Base-by-base conservation (phyloP, 2,888 invertebrate species). In the Pyrocoelia pectoralis region DNA sequence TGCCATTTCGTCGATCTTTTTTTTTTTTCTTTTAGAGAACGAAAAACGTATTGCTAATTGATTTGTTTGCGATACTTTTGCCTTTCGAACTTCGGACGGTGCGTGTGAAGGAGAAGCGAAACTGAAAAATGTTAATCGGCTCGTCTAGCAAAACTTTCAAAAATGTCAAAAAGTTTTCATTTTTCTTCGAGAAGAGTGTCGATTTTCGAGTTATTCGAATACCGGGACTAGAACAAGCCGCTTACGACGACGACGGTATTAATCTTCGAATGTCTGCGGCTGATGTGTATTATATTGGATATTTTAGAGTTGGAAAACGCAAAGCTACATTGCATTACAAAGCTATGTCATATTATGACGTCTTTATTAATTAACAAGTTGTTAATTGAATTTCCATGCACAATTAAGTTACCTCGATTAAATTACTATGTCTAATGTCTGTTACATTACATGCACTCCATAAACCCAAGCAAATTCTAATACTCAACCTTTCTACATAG, bases 221-320 rank as follows among this genome's bases (percentile, higher is more conserved):
- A 73, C 75, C n/a, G n/a, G n/a, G 70, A 72, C 75, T 74, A 48
- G 40, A 58, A 65, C 68, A 71, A 65, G 73, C 72, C 74, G 76
- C 75, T 76, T 74, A 72, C 73, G 75, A 74, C 74, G 79, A 80
- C 73, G 75, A 74, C 74, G 79, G 79, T 79, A 80, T 80, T 80
- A 80, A 80, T 80, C 80, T 80, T 78, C 74, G 69, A 74, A 76
- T 75, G 77, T 78, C 80, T 80, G 80, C 76, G 77, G 79, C 76
- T 80, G 80, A 80, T 80, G 80, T 80, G 80, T 80, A 80, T 80
- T 80, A 80, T 80, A 80, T 80, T 80, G 80, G 79, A 80, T 80
- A 80, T 80, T 80, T 80, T 77, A 76, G 73, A 74, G 68, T 71
- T 69, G 72, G 72, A 77, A 77, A 77, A 77, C 74, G 73, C 70